A percentile compares a stretch with the other conserved stretches of the same genome.
phyloP scores from a whole-genome alignment of 2,888 invertebrate species.

The Autographa gamma region DNA sequence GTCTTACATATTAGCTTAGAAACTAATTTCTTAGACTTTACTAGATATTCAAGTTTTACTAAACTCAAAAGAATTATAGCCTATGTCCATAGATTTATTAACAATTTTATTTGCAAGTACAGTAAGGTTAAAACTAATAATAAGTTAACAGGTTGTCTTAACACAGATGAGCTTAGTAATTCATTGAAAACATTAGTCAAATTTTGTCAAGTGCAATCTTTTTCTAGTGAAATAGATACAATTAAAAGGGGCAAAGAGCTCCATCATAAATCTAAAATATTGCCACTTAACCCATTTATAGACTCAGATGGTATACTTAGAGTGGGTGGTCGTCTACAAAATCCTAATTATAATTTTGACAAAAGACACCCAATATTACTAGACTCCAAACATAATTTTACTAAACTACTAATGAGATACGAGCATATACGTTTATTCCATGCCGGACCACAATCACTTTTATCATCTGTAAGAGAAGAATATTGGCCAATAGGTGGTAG shows the following conservation, averaged over 20 bases:
- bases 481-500: constrained; percentile 12
- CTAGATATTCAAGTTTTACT: constrained; percentile 15
- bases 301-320: constrained; percentile 6
- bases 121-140: not conserved
- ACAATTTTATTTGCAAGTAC: not conserved
- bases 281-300: constrained; percentile 14
- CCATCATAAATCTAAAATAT: constrained; percentile 1
- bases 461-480: constrained; percentile 7
- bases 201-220: not conserved
- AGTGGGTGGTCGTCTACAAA: constrained; percentile 12
- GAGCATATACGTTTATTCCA: constrained; percentile 10
- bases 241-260: not conserved
- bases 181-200: not conserved
- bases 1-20: not conserved
- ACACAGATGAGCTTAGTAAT: constrained; percentile 3
- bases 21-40: constrained; percentile 9
- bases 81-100: constrained; percentile 12
- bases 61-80: constrained; percentile 8
- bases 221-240: not conserved
- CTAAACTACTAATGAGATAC: not conserved
- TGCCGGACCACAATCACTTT: constrained; percentile 7
- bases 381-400: not conserved
- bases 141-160: not conserved
- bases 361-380: constrained; percentile 14
- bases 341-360: not conserved